Conservation (phyloP, 2,888 invertebrate genomes). For the Atrina japonica region DNA sequence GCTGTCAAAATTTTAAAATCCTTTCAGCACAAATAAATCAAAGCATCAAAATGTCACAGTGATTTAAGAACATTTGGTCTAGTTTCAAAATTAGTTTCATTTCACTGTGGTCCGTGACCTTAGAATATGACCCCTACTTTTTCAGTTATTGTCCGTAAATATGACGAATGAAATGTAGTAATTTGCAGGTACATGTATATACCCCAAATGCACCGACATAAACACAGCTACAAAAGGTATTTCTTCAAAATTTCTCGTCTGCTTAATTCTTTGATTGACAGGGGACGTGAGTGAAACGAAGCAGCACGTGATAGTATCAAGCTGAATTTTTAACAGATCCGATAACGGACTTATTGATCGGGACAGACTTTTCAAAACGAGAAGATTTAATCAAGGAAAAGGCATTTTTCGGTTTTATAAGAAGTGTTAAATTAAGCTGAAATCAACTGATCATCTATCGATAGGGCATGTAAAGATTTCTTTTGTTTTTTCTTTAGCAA, state of each 20-base stretch:
- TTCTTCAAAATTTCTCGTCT: not conserved
- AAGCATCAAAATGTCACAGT: too few relatives aligned
- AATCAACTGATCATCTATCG: conserved; percentile 36
- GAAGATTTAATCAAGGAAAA: not conserved
- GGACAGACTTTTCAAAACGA: not conserved
- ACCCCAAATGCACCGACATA: too few relatives aligned
- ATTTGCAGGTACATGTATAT: too few relatives aligned
- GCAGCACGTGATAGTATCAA: not conserved
- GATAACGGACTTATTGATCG: conserved; percentile 1
- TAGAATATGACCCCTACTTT: too few relatives aligned
- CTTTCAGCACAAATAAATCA: too few relatives aligned
- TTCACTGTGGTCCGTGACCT: too few relatives aligned
- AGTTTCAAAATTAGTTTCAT: too few relatives aligned
- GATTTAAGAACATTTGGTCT: too few relatives aligned
- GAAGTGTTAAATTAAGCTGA: conserved; percentile 44
- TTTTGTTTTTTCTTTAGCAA: conserved; percentile 28
- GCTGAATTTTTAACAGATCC: not conserved
- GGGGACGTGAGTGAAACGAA: conserved; percentile 1
- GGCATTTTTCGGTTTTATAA: conserved; percentile 20
- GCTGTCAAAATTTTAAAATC: too few relatives aligned
- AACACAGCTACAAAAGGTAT: too few relatives aligned
- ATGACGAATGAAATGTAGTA: too few relatives aligned
- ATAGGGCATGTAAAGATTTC: conserved; percentile 35
- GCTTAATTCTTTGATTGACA: conserved; percentile 11
- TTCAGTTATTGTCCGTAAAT: too few relatives aligned